phyloP scores from a whole-genome alignment of 2,888 invertebrate genomes.

The Sinodicranocentrus sp. region DNA sequence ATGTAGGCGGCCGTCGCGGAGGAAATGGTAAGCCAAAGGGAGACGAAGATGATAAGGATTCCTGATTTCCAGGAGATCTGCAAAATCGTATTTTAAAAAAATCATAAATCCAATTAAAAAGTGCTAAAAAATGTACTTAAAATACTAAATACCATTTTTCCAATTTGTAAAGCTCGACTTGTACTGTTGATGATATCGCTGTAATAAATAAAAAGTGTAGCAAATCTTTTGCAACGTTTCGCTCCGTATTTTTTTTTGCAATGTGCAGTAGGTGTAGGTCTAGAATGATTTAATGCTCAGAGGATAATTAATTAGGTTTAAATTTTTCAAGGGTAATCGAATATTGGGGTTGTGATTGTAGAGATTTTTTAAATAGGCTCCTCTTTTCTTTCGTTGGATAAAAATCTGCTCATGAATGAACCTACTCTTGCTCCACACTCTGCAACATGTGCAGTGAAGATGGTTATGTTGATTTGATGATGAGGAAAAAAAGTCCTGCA shows the following conservation, averaged over 20 bases:
- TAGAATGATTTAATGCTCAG: slow-evolving; percentile 57
- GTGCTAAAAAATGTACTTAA: too few relatives aligned
- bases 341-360: not conserved
- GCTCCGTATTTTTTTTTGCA: slow-evolving; percentile 6
- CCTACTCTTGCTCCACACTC: too few relatives aligned
- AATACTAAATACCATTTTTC: slow-evolving; percentile 38
- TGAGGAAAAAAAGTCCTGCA: too few relatives aligned
- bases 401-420: too few relatives aligned
- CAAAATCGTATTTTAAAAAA: slow-evolving; percentile 9
- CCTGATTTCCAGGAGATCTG: not conserved
- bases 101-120: not conserved
- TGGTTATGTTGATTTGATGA: too few relatives aligned
- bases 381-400: too few relatives aligned
- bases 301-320: slow-evolving; percentile 60
- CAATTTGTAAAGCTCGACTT: not conserved
- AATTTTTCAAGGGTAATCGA: slow-evolving; percentile 59
- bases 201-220: slow-evolving; percentile 33
- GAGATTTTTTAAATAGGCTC: too few relatives aligned
- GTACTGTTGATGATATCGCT: not conserved
- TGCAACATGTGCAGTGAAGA: too few relatives aligned
- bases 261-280: slow-evolving; percentile 56
- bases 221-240: not conserved
- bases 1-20: slow-evolving; percentile 30
- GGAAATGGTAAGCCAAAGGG: not conserved
- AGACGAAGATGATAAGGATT: not conserved